phyloP scores from a whole-genome alignment of 2,797 vertebrate genomes.

The Hozukius guyotensis region DNA sequence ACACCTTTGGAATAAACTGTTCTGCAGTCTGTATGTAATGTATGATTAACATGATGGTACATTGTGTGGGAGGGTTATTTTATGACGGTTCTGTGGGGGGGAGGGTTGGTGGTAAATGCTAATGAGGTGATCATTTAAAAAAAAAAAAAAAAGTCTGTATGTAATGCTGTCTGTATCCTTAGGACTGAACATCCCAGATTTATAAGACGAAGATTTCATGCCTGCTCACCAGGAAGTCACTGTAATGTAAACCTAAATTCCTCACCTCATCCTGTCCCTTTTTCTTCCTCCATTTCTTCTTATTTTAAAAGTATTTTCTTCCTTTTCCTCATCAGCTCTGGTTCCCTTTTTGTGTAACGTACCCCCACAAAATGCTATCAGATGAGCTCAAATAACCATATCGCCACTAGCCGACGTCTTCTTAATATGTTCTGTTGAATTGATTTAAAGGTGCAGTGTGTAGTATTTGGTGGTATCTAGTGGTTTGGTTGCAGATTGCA shows the following conservation, averaged over 20 bases:
- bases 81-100: constrained; percentile 19
- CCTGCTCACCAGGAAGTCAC: constrained; percentile 15
- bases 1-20: constrained; percentile 18
- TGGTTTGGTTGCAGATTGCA: too few relatives aligned
- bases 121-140: constrained; percentile 28
- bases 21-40: constrained; percentile 16
- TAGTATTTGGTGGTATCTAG: too few relatives aligned
- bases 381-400: neutral
- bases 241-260: constrained; percentile 21
- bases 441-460: neutral
- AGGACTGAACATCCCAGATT: neutral
- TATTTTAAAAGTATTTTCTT: neutral
- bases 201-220: neutral
- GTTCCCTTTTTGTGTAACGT: neutral
- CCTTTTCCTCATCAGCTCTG: neutral
- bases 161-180: neutral
- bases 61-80: constrained; percentile 46
- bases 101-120: constrained; percentile 20
- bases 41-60: constrained; percentile 14
- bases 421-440: neutral
- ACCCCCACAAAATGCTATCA: neutral
- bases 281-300: neutral
- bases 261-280: neutral
- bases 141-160: neutral
- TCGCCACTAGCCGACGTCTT: neutral